Conservation (phyloP, 2,797 vertebrate genomes). For the Sebastes hopkinsi region DNA sequence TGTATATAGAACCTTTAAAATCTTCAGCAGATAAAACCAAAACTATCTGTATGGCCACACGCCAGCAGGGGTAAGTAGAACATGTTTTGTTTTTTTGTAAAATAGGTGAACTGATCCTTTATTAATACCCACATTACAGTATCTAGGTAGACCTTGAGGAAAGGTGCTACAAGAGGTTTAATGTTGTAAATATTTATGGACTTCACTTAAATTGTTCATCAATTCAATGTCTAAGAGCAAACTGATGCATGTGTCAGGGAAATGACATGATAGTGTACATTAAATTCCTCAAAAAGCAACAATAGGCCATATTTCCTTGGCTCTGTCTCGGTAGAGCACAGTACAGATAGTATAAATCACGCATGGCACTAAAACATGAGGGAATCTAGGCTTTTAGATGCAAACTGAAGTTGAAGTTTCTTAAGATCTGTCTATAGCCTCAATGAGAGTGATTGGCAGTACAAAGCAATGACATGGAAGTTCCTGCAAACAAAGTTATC, state of each 20-base stretch:
- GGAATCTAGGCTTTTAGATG: conserved; percentile 10
- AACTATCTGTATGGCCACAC: not conserved
- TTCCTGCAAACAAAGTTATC: not conserved
- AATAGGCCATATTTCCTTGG: not conserved
- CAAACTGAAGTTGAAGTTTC: not conserved
- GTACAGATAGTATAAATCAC: not conserved
- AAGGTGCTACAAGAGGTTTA: conserved; percentile 6
- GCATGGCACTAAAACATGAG: conserved; percentile 9
- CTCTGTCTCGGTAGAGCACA: not conserved
- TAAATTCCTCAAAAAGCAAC: not conserved
- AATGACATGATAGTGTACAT: not conserved
- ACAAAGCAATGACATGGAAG: conserved; percentile 1
- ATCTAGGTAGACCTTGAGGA: not conserved
- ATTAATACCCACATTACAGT: not conserved
- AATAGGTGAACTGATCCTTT: not conserved
- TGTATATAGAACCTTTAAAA: not conserved
- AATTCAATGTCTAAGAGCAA: not conserved
- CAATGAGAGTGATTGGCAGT: conserved; percentile 1
- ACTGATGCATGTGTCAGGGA: not conserved
- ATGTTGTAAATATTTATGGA: conserved; percentile 7
- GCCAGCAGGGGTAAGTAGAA: not conserved
- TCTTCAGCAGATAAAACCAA: not conserved
- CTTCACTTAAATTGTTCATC: not conserved
- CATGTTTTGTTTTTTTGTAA: not conserved
- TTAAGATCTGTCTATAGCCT: not conserved